Evolutionary conservation across 1,140 invertebrate species (phyloP), one percentile per base, ranked within the genome.

Genomic region (Brachystomella parvula): DNA sequence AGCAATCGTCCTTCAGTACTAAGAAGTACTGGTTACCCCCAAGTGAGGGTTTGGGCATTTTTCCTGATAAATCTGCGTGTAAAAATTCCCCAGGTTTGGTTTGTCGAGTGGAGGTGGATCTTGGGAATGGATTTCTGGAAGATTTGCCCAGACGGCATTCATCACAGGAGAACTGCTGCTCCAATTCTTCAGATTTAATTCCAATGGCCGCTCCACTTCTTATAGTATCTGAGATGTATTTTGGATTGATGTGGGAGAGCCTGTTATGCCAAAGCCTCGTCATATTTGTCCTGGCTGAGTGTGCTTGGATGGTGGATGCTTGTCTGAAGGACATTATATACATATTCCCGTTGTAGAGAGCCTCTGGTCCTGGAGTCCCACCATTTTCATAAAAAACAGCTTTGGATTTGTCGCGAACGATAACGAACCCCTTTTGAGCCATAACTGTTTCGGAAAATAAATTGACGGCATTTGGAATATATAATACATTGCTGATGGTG

Each of bases 1-100:
- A 75, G 47, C 60, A 74, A 59, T 79, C 76, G 67, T 80, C 78
- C 47, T 76, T 75, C 29, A 79, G 74, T 0, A 71, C 74, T 15
- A 80, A 31, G 66, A 79, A 71, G 60, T 79, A 80, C 6, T 64
- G 69, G 26, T 74, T 70, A 6, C 73, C 73, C 61, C 74, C 74
- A 56, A 71, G 47, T 15, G 78, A 77, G 24, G 47, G n/a, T 2
- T 70, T 71, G 12, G 63, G 61, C 21, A 79, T 76, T 29, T 75
- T 74, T 26, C 78, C 78, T 64, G 73, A 73, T 0, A 79, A 30
- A 64, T 79, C 77, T n/a, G 63, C 60, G 62, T 76, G 75, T 21
- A 78, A 66, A 24, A 75, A 33, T 53, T 76, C 67, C 53, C 73
- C 68, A 29, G 71, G 47, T 59, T 74, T 60, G 19, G 26, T 30